Evolutionary conservation across 2,113 vertebrate genomes (phyloP).

Genomic region (Pollimyrus isidori): DNA sequence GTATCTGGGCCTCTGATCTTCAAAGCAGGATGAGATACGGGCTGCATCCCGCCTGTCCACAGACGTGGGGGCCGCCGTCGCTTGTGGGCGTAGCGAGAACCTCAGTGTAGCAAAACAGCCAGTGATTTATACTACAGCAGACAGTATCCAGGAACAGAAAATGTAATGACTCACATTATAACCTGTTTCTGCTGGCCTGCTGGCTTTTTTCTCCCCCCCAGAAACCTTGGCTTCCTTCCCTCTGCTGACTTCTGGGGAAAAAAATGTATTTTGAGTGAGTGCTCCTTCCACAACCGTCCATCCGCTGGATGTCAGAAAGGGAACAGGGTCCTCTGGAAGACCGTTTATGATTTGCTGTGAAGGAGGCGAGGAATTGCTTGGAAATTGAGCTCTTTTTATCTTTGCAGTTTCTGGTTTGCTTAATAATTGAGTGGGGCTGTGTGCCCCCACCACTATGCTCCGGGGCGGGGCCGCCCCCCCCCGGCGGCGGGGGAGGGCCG

Average conservation of each 20-base stretch:
- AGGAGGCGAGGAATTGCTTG: neutral
- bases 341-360: neutral
- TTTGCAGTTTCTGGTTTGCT: neutral
- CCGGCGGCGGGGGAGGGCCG: too few species aligned
- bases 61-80: neutral
- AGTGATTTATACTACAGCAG: neutral
- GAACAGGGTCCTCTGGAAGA: neutral
- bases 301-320: neutral
- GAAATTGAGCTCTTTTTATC: neutral
- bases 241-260: neutral
- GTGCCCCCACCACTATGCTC: neutral
- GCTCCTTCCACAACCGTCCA: neutral
- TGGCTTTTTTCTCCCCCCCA: neutral
- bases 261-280: neutral
- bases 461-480: too few species aligned
- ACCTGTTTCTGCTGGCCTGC: neutral
- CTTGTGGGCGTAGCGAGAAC: neutral
- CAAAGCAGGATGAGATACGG: neutral
- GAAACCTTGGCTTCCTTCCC: slow-evolving; percentile 5
- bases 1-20: neutral
- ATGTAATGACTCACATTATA: neutral
- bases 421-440: neutral
- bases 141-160: slow-evolving; percentile 7
- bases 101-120: neutral
- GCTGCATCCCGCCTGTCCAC: neutral